phyloP scores from a whole-genome alignment of 2,113 vertebrate species.

The Mesembrinibis cayennensis region DNA sequence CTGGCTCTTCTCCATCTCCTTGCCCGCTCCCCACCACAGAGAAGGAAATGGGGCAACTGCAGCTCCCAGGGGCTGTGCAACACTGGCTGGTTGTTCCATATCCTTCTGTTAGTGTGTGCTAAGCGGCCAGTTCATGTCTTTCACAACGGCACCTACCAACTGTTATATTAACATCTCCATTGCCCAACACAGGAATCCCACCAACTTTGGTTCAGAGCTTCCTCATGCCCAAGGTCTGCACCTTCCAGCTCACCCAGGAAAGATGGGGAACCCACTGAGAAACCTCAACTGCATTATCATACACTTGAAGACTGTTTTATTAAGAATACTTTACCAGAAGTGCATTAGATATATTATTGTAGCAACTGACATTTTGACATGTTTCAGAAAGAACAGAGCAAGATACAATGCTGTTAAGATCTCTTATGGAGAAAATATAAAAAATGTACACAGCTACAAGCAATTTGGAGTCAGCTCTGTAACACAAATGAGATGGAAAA shows the following conservation, averaged over 20 bases:
- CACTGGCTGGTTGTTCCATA: not conserved
- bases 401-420: not conserved
- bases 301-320: not conserved
- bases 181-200: not conserved
- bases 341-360: not conserved
- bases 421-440: not conserved
- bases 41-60: slow-evolving; percentile 26
- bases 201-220: accelerated
- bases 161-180: accelerated
- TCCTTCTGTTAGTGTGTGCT: not conserved
- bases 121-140: accelerated
- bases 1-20: not conserved
- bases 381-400: not conserved
- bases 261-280: not conserved
- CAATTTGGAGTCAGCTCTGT: not conserved
- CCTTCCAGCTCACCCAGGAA: not conserved
- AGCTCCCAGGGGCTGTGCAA: not conserved
- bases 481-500: not conserved
- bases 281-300: not conserved
- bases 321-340: not conserved
- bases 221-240: not conserved
- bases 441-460: not conserved
- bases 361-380: not conserved
- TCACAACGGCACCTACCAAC: slow-evolving; percentile 6
- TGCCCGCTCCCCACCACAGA: accelerated